Base-by-base conservation (phyloP, 2,797 vertebrate species). In the Gorsachius magnificus region DNA sequence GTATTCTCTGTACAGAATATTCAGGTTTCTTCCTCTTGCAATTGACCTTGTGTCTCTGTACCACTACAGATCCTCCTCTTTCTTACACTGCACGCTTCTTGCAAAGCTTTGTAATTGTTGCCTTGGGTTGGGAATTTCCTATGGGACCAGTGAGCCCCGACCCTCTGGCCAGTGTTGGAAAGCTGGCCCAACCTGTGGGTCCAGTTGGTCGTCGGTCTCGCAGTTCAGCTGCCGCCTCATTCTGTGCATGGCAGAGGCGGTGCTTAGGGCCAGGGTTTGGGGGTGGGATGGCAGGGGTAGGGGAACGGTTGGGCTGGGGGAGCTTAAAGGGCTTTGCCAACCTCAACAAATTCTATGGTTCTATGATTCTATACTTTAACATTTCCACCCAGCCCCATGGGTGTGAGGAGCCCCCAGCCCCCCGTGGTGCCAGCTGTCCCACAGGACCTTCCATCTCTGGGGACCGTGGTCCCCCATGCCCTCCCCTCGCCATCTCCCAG, bases 401-500 rank as follows among this genome's bases (percentile, higher is more conserved):
- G 16, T 1, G 5, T 2, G 1, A 46, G n/a, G 16, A 46, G 16
- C 11, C 24, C 43, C 25, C 3, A 2, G 3, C 8, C 12, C 12
- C 13, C 35, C 8, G 0, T 1, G 6, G 13, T 13, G 36, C 41
- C 1, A 2, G 9, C 29, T 18, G 46, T 17, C 18, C 29, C 51
- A 17, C 46, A 12, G 31, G 29, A 72, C 53, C 26, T 33, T 25
- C 41, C 26, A 12, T 9, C 26, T 16, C 20, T 16, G 1, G 5
- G 50, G 22, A 16, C n/a, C 10, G 5, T 8, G 57, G 26, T 31
- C 7, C 24, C 16, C 16, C 5, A 4, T 8, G 1, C 11, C 12
- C 19, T 48, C 18, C 19, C 10, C 31, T 43, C 3, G 0, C n/a
- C 10, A 7, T n/a, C 57, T 58, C 57, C n/a, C 22, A 10, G 4